Conservation (phyloP, 2,888 invertebrate species). For the Hirtodrosophila duncani region DNA sequence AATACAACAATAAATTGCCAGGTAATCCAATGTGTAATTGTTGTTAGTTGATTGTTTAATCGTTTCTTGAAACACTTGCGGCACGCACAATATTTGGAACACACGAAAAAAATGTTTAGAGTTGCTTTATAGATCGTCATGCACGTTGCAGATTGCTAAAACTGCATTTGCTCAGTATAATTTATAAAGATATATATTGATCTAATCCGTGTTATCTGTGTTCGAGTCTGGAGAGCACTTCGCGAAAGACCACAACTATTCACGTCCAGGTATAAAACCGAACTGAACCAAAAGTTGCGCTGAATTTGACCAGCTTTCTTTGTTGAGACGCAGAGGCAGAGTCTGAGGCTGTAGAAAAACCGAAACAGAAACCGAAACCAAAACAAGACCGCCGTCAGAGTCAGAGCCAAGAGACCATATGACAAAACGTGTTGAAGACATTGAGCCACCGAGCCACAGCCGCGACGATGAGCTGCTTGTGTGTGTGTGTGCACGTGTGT, state of each 20-base stretch:
- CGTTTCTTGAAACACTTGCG: too few species aligned
- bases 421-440: slow-evolving; percentile 43
- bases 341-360: slow-evolving; percentile 14
- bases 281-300: slow-evolving; percentile 72
- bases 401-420: slow-evolving; percentile 42
- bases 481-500: background rate
- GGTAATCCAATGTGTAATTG: slow-evolving; percentile 14
- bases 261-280: slow-evolving; percentile 75
- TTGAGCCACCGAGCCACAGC: slow-evolving; percentile 9
- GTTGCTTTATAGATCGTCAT: too few species aligned
- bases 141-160: too few species aligned
- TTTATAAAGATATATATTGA: background rate
- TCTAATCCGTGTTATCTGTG: background rate
- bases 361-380: slow-evolving; percentile 24
- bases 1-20: slow-evolving; percentile 9
- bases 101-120: too few species aligned
- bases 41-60: background rate
- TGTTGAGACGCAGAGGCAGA: slow-evolving; percentile 65
- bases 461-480: slow-evolving; percentile 12
- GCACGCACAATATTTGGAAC: too few species aligned
- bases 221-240: slow-evolving; percentile 38
- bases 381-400: slow-evolving; percentile 35
- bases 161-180: background rate
- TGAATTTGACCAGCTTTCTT: slow-evolving; percentile 75
- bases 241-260: slow-evolving; percentile 59